Evolutionary conservation across 1,140 invertebrate species (phyloP), one percentile per base, ranked within the genome.

Genomic region (Bursaphelenchus mucronatus): DNA sequence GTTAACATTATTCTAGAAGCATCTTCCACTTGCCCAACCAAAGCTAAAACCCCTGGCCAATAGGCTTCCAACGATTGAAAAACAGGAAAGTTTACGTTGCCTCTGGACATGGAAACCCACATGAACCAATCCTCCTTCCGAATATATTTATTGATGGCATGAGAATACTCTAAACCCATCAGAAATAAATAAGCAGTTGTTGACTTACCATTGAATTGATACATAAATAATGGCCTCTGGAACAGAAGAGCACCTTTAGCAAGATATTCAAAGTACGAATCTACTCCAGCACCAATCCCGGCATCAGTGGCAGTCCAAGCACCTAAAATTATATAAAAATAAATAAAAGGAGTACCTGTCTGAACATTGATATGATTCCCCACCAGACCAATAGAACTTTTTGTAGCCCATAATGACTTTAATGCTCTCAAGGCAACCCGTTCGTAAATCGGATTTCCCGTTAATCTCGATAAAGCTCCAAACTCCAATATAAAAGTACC

Each of bases 261-360:
- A 58, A 99, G 85, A 83, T 99, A 99, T 83, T 99, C 96, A 85
- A 92, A 97, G 80, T 94, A 97, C 0, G 95, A 98, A 83, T 99
- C 96, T 9, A 98, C 90, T 11, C 94, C 95, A 19, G 79, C 75
- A 46, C 86, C 86, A 67, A 88, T 90, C 8, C 92, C 94, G 51
- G 92, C 88, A 84, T 98, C 96, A 41, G 91, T 87, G 4, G 94
- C 95, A 11, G 92, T 96, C 95, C 95, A 99, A 56, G 90, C 87
- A 0, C 94, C 94, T 78, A 54, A 66, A 71, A 64, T 54, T 10
- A 19, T 67, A 46, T 17, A 19, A 55, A 19, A 55, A 13, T 41
- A 55, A 4, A 61, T 40, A 40, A 39, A n/a, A 13, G 46, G 10
- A 13, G 49, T 50, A 79, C 76, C 78, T 43, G 89, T 93, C 75